phyloP scores from a whole-genome alignment of 2,888 invertebrate species.

The Rhimphoctona megacephalus region DNA sequence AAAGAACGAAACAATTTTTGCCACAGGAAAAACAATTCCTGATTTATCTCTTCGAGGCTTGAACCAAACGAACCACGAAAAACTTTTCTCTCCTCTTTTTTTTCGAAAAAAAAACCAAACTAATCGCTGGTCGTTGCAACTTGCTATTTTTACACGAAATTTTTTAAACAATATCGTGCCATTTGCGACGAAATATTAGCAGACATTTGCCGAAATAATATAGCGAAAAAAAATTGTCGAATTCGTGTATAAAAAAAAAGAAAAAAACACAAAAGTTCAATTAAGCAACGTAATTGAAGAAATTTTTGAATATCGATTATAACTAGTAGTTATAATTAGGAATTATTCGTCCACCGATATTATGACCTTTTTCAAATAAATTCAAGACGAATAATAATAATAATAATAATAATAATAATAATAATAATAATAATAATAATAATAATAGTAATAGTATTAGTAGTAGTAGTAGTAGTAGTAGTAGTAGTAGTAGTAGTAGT shows the following conservation, averaged over 20 bases:
- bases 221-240: constrained; percentile 13
- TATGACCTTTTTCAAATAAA: constrained; percentile 50
- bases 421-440: not conserved
- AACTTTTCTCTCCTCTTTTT: constrained; percentile 33
- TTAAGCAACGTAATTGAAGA: not conserved
- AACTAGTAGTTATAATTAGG: constrained; percentile 25
- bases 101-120: constrained; percentile 29
- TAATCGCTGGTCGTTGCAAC: constrained; percentile 74
- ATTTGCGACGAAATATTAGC: constrained; percentile 19
- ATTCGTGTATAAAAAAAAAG: constrained; percentile 16
- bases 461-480: too few species aligned
- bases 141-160: constrained; percentile 83
- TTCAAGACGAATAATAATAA: constrained; percentile 39
- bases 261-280: constrained; percentile 5
- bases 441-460: too few species aligned
- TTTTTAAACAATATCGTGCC: constrained; percentile 78
- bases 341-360: constrained; percentile 67
- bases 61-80: constrained; percentile 17
- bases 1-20: constrained; percentile 32
- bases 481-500: too few species aligned
- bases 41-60: not conserved
- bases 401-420: constrained; percentile 23
- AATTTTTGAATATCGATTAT: constrained; percentile 61
- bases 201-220: constrained; percentile 13
- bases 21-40: constrained; percentile 27